Evolutionary conservation across 2,797 vertebrate genomes (phyloP).

Genomic region (Neosalanx taihuensis): DNA sequence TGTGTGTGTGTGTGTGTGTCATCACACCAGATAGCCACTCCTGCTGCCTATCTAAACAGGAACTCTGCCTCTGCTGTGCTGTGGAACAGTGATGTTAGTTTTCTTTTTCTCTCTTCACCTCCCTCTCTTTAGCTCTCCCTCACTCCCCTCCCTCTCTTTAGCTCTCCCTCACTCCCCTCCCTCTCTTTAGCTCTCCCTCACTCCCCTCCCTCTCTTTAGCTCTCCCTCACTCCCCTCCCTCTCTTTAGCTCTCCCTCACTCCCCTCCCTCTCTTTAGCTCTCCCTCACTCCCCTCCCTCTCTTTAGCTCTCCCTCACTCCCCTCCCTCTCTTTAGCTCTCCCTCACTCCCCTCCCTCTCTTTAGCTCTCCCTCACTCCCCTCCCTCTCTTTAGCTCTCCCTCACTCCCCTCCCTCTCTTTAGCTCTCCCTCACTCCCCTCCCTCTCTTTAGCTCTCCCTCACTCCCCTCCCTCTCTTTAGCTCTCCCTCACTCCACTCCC

Average conservation of each 20-base stretch:
- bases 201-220: not conserved
- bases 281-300: not conserved
- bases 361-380: not conserved
- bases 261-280: not conserved
- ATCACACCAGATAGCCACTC: not conserved
- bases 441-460: conserved; percentile 1
- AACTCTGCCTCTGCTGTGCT: not conserved
- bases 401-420: not conserved
- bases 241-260: conserved; percentile 1
- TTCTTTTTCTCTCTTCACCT: not conserved
- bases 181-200: not conserved
- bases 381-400: conserved; percentile 1
- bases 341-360: not conserved
- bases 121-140: not conserved
- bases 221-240: not conserved
- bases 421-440: not conserved
- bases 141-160: not conserved
- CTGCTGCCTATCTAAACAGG: conserved; percentile 13
- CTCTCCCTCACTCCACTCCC: not conserved
- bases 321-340: not conserved
- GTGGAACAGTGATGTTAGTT: too few relatives aligned
- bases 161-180: not conserved
- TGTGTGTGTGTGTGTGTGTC: not conserved
- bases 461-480: not conserved
- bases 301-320: not conserved